Base-by-base conservation (phyloP, 2,797 vertebrate genomes). In the Chaunax sp. region DNA sequence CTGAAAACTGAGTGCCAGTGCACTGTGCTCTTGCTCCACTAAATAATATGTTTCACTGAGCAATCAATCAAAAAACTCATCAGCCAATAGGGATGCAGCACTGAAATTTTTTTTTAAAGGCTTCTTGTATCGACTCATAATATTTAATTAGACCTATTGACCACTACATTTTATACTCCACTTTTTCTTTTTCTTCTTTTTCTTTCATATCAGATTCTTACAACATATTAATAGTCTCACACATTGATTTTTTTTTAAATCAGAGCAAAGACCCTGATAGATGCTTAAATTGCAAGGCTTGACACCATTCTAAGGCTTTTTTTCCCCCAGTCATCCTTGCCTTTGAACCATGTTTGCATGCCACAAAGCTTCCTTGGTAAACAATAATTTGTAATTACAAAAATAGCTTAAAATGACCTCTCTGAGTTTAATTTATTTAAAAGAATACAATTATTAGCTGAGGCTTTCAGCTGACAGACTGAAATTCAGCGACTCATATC, bases 401-500 rank as follows among this genome's bases (percentile, higher is more conserved):
- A 69, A 78, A 93, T 92, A 92, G 90, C 93, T 93, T 92, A 90
- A 92, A 94, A 92, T 94, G 90, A 93, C 92, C 89, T 91, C 77
- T 69, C 81, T 72, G 85, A 81, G 87, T 91, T 87, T 15, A 43
- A 19, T 19, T 43, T 43, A 19, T 8, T n/a, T 4, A 43, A 83
- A 84, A 84, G 84, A 86, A 90, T 91, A 86, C 71, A 90, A 92
- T 92, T 90, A 90, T 90, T 85, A 83, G 79, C 68, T 83, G 82
- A 90, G 81, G 82, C 78, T 74, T 85, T 87, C 58, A 81, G 69
- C 81, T 89, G 88, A 88, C 83, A 89, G 84, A 86, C 73, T 89
- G 75, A 53, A 56, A 86, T 86, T 80, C 73, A 81, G 65, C 60
- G 80, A 78, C 74, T 77, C 77, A 84, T 86, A 85, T 87, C 78